These are phyloP conservation scores for Phyllotreta striolata DNA, from an alignment of 2,888 invertebrate genomes.

Conservation along the genomic window DNA sequence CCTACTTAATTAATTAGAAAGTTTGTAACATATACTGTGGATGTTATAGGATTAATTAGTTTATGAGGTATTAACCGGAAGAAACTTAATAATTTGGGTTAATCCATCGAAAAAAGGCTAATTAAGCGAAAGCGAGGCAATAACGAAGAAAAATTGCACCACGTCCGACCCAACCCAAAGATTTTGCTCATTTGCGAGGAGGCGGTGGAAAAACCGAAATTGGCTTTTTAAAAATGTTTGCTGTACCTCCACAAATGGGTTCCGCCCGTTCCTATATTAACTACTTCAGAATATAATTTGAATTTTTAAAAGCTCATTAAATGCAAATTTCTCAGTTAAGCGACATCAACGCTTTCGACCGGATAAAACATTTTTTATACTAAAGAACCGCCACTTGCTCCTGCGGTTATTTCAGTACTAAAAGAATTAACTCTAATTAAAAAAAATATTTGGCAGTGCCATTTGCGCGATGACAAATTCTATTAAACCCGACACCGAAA, in stretches of 20 bases:
- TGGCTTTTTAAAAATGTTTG: conserved; percentile 33
- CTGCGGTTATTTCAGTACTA: too few species aligned
- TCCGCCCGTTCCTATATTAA: conserved; percentile 9
- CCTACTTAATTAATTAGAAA: conserved; percentile 5
- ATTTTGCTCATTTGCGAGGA: conserved; percentile 14
- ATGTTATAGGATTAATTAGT: too few species aligned
- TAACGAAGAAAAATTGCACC: conserved; percentile 6
- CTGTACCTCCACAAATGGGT: conserved; percentile 24
- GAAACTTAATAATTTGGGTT: neutral
- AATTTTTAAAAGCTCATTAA: conserved; percentile 53
- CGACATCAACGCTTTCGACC: conserved; percentile 27
- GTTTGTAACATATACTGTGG: neutral
- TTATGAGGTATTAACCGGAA: neutral
- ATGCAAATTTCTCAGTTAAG: conserved; percentile 46
- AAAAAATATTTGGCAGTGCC: too few species aligned
- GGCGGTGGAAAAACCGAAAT: conserved; percentile 13
- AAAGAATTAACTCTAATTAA: too few species aligned
- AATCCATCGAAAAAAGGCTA: conserved; percentile 2
- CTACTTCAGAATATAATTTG: conserved; percentile 44
- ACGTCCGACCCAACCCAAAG: neutral
- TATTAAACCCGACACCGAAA: too few species aligned
- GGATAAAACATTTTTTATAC: conserved; percentile 20
- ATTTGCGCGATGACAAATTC: too few species aligned
- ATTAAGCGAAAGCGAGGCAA: conserved; percentile 2
- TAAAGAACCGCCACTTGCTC: too few species aligned